Percentiles rank a stretch among this genome's conserved stretches.
Conservation (phyloP, 2,797 vertebrate genomes). For the Sciurus vulgaris region DNA sequence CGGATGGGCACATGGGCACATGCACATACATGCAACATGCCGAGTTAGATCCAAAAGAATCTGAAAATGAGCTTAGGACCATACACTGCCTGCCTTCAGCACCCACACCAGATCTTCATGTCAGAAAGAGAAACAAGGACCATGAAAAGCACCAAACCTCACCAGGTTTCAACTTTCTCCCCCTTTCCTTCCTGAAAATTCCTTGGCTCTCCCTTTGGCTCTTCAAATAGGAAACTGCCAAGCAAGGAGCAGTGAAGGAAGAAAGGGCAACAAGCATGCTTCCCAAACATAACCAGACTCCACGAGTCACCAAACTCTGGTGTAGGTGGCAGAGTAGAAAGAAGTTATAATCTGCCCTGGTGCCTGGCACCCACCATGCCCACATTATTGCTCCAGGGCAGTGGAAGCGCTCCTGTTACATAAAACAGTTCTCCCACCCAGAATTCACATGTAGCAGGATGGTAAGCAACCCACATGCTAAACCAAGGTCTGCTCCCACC, state of each 20-base stretch:
- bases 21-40: neutral
- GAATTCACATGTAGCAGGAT: neutral
- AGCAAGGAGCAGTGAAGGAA: neutral
- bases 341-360: rapidly evolving
- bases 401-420: neutral
- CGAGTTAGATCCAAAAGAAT: neutral
- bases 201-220: neutral
- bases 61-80: neutral
- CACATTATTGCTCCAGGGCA: neutral
- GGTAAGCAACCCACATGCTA: neutral
- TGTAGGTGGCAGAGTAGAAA: neutral
- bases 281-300: neutral
- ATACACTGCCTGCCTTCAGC: neutral
- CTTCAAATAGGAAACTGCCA: neutral
- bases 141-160: neutral
- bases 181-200: neutral
- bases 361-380: neutral
- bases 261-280: neutral
- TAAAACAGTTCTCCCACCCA: neutral
- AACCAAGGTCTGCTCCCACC: neutral
- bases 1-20: neutral
- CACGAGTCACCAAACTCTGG: neutral
- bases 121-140: slow-evolving; percentile 9
- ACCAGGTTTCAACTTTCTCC: neutral
- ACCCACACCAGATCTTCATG: neutral